Evolutionary conservation across 2,113 vertebrate species (phyloP).

Genomic region (human): DNA sequence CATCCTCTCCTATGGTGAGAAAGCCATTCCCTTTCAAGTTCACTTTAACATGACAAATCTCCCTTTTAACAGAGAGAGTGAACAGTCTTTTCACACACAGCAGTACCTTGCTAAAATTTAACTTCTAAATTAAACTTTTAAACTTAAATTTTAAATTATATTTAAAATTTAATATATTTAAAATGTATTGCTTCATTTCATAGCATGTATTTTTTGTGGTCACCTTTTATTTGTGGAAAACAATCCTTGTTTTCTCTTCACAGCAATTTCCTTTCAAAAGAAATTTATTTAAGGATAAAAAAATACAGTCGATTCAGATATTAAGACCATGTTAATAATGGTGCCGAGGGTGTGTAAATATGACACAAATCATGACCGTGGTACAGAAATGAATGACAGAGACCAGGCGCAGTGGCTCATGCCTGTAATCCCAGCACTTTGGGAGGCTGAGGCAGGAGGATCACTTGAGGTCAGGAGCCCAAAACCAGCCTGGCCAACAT

Average conservation of each 20-base stretch:
- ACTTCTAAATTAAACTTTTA: neutral
- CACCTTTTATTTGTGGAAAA: conserved; percentile 21
- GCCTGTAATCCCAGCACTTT: too few species aligned
- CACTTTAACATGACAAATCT: neutral
- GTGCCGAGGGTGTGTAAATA: neutral
- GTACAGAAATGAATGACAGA: neutral
- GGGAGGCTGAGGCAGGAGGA: too few species aligned
- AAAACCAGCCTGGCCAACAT: too few species aligned
- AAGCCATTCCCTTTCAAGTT: conserved; percentile 13
- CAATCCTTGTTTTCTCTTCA: conserved; percentile 32
- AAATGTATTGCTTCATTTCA: neutral
- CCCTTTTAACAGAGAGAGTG: neutral
- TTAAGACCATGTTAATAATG: conserved; percentile 38
- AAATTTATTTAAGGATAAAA: conserved; percentile 60
- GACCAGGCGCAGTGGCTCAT: neutral
- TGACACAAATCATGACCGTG: neutral
- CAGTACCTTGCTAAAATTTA: neutral
- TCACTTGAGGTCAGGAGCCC: too few species aligned
- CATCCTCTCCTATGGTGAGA: neutral
- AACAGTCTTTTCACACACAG: neutral
- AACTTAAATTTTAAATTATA: neutral
- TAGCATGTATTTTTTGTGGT: conserved; percentile 40
- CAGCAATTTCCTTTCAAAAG: conserved; percentile 55
- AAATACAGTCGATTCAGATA: neutral
- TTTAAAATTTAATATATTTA: neutral